phyloP scores from a whole-genome alignment of 2,113 vertebrate genomes.

The Leptobrachium ailaonicum region DNA sequence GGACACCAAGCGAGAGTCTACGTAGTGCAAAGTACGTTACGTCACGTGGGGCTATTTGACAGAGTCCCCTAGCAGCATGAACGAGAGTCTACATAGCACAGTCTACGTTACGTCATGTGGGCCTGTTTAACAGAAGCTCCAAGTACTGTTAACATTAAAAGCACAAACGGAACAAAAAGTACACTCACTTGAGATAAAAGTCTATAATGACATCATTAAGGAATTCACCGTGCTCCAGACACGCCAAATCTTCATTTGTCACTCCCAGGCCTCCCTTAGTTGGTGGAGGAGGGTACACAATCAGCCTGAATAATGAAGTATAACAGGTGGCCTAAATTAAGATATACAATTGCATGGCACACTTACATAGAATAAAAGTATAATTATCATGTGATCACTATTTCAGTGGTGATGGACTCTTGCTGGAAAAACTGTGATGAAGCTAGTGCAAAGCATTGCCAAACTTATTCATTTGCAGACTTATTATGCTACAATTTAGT shows the following conservation, averaged over 20 bases:
- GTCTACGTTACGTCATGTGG: neutral
- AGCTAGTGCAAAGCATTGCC: too few relatives aligned
- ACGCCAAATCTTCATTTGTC: conserved; percentile 91
- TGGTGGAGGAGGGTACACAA: conserved; percentile 93
- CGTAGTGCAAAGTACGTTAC: neutral
- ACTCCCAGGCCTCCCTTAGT: conserved; percentile 90
- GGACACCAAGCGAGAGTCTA: neutral
- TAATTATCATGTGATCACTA: too few relatives aligned
- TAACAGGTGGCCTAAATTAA: neutral
- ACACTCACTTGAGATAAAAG: conserved; percentile 94
- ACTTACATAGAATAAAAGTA: too few relatives aligned
- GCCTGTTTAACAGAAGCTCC: too few relatives aligned
- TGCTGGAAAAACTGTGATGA: too few relatives aligned
- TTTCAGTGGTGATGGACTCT: too few relatives aligned
- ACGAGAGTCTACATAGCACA: neutral
- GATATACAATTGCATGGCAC: too few relatives aligned
- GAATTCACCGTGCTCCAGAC: conserved; percentile 91
- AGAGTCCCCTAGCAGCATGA: too few relatives aligned
- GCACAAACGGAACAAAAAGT: neutral
- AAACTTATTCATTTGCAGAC: too few relatives aligned
- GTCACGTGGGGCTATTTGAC: too few relatives aligned
- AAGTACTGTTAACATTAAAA: too few relatives aligned
- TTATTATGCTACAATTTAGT: too few relatives aligned
- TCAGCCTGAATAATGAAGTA: conserved; percentile 72
- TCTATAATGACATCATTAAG: conserved; percentile 99